Evolutionary conservation across 2,888 invertebrate species (phyloP), one percentile per base, ranked within the genome.

Genomic region (Brachypterus glaber): DNA sequence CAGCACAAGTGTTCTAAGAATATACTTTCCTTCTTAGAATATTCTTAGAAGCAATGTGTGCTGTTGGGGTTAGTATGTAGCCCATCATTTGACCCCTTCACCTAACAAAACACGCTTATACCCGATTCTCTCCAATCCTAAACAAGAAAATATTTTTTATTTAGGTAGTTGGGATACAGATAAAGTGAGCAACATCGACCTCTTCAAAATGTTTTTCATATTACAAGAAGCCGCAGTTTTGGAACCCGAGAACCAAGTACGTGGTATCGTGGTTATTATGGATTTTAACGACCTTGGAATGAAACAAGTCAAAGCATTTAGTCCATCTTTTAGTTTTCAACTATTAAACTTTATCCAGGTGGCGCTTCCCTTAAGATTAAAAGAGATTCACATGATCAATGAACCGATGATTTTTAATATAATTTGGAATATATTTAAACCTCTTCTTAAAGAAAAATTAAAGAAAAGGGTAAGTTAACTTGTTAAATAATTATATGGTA

Each of bases 371-470:
- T 63, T 87, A 34, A 73, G 88, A 37, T 69, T 88, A 50, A 88
- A 86, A 63, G 86, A 87, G 66, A 80, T 88, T 5, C 88, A 89
- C 65, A 80, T 88, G 58, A 84, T 89, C 2, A 86, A 86, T 57
- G 81, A 89, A 56, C 87, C 89, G 0, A 81, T 80, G 67, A 67
- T 88, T 44, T 89, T 89, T 68, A 86, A 81, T 58, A 73, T 85
- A 63, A 85, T 88, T 2, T 89, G 88, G 87, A 68, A 73, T 32
- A 76, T 89, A 60, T 88, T 88, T 70, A 86, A 86, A 64, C 87
- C 87, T 5, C 80, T 88, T 57, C 77, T 88, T 51, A 73, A 73
- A 49, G 81, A 83, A 52, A 89, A 89, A 61, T 71, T 89, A 11
- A 79, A 77, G 63, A 77, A 68, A 47, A 77, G 84, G 64, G 84